Base-by-base conservation (phyloP, 2,888 invertebrate species). In the Lordiphosa fenestrarum region DNA sequence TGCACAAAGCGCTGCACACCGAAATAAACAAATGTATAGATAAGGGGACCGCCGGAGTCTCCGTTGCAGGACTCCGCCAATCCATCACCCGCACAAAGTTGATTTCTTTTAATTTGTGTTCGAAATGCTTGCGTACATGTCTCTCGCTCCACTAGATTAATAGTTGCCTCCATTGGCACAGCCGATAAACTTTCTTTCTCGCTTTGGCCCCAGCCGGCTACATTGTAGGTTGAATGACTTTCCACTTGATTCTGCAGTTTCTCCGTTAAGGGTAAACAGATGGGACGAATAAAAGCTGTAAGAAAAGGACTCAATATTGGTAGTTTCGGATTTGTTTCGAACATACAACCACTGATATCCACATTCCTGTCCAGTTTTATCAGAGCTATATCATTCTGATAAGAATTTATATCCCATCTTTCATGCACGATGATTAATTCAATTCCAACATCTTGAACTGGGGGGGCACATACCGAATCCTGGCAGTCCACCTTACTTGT, bases 301-400 rank as follows among this genome's bases (percentile, higher is more conserved):
- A 15, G 15, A 15, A 7, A 2, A 9, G 10, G 7, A 25, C 2
- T 7, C 7, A 25, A 7, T 7, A 25, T 23, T 6, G 4, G 1
- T 23, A 23, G 23, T 1, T 6, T 5, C 5, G 1, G 19, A 19
- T 4, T 6, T 3, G 5, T 5, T 7, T 4, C 1, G 6, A 7
- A 47, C 19, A 4, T 4, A 2, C 12, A 21, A 10, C 21, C 3
- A 19, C 9, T 25, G 3, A 15, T 3, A 7, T 15, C 9, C 1
- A 50, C 39, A 25, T 39, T 38, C 5, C 15, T 13, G 3, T 6
- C 2, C 19, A 50, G 49, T 15, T 39, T 38, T 4, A 51, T 3
- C 12, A 51, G 41, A 4, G 51, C 51, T 13, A 51, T 41, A 10
- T 51, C 51, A 41, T 51, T 36, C 4, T 23, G 9, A 2, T 0